phyloP scores from a whole-genome alignment of 92 coral and sea anemone genomes.

The Zoanthus sociatus region DNA sequence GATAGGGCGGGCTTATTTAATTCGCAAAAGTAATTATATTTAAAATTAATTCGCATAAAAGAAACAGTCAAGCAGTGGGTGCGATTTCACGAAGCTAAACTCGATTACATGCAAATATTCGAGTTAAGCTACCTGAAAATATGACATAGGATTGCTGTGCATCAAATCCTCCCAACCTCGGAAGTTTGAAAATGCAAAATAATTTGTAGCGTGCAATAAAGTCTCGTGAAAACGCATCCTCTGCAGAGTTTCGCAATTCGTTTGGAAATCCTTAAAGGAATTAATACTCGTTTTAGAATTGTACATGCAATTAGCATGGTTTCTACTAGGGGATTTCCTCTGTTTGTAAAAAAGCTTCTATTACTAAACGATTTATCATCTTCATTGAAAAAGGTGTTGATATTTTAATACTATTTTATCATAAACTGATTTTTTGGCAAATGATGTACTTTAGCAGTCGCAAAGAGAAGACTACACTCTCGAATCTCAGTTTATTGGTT shows the following conservation, averaged over 20 bases:
- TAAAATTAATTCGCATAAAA: background rate
- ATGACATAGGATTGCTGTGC: too few relatives aligned
- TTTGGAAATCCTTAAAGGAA: background rate
- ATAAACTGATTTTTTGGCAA: constrained; percentile 21
- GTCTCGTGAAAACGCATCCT: background rate
- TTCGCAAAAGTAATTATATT: constrained; percentile 38
- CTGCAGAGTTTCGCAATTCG: background rate
- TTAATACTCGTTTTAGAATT: too few relatives aligned
- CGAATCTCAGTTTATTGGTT: background rate
- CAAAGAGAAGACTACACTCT: background rate
- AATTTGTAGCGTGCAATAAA: too few relatives aligned
- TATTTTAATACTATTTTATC: constrained; percentile 45
- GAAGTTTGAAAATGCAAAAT: too few relatives aligned
- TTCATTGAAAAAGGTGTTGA: constrained; percentile 7
- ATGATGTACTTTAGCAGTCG: background rate
- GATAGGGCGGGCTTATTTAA: constrained; percentile 33
- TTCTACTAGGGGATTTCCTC: background rate
- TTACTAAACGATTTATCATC: constrained; percentile 4
- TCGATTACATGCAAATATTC: too few relatives aligned
- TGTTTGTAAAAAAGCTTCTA: background rate
- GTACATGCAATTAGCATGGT: background rate
- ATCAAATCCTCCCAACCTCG: too few relatives aligned
- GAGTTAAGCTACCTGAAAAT: too few relatives aligned
- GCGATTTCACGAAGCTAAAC: too few relatives aligned
- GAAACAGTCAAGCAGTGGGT: too few relatives aligned